These are phyloP conservation scores for Apis florea DNA, from an alignment of 1,140 invertebrate genomes.

Conservation along the genomic window DNA sequence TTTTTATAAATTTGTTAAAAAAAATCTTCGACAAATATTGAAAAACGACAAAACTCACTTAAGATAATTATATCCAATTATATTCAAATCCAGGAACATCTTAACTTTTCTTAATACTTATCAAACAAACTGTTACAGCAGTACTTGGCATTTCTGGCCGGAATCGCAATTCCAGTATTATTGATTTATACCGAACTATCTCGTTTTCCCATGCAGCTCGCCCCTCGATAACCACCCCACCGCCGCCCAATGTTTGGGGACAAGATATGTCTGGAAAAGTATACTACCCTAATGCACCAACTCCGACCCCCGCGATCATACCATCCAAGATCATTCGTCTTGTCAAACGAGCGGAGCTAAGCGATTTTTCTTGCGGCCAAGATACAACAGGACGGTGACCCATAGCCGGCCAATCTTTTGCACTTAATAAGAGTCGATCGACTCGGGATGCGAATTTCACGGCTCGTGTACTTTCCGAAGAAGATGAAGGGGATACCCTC, in stretches of 20 bases:
- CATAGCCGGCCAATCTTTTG: conserved; percentile 10
- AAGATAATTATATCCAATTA: too few species aligned
- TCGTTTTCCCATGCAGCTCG: conserved; percentile 24
- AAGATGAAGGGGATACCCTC: background rate
- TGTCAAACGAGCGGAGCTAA: conserved; percentile 33
- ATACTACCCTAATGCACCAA: conserved; percentile 57
- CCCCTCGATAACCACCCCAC: conserved; percentile 44
- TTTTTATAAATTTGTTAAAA: too few species aligned
- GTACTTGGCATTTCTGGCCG: conserved; percentile 19
- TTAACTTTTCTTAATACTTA: too few species aligned
- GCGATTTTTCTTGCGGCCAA: conserved; percentile 24
- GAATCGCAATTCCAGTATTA: conserved; percentile 42
- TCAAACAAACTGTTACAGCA: too few species aligned
- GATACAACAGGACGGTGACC: background rate
- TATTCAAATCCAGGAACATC: too few species aligned
- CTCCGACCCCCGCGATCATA: conserved; percentile 46
- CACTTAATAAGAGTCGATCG: conserved; percentile 1
- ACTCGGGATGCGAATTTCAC: background rate
- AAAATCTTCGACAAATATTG: too few species aligned
- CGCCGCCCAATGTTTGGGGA: conserved; percentile 17
- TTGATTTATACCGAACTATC: conserved; percentile 58
- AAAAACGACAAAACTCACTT: too few species aligned
- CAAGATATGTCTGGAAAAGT: conserved; percentile 60
- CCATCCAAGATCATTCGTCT: conserved; percentile 43
- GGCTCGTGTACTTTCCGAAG: background rate